phyloP scores from a whole-genome alignment of 1,140 invertebrate species.

The Nilaparvata lugens region DNA sequence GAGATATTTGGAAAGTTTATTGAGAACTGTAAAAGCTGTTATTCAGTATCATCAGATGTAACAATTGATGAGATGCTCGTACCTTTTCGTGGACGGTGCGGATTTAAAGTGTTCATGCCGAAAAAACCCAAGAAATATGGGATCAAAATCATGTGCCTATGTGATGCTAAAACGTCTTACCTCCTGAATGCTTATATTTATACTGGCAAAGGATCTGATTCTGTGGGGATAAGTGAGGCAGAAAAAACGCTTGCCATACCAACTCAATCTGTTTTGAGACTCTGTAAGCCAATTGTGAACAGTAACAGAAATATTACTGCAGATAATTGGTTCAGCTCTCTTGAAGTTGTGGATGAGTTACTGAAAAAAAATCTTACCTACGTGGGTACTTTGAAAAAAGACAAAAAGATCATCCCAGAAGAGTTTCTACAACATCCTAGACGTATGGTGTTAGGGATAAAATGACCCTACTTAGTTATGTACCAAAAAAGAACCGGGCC shows the following conservation, averaged over 20 bases:
- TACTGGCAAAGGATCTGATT: constrained; percentile 2
- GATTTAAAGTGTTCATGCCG: constrained; percentile 37
- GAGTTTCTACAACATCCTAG: constrained; percentile 19
- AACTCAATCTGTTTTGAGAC: background rate
- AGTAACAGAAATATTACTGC: constrained; percentile 27
- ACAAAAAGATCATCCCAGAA: constrained; percentile 35
- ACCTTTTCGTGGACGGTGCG: constrained; percentile 32
- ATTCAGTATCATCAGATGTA: background rate
- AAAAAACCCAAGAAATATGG: constrained; percentile 39
- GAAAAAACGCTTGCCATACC: background rate
- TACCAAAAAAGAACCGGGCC: constrained; percentile 26
- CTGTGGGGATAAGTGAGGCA: background rate
- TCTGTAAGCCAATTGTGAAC: background rate
- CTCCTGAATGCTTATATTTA: constrained; percentile 28
- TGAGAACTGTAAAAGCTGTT: background rate
- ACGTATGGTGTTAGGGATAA: constrained; percentile 9
- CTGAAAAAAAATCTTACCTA: constrained; percentile 28
- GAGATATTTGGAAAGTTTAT: background rate
- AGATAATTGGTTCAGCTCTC: constrained; percentile 36
- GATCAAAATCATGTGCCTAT: constrained; percentile 15
- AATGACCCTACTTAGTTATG: constrained; percentile 25
- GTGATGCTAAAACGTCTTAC: constrained; percentile 23
- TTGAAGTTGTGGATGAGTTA: constrained; percentile 30
- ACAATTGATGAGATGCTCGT: background rate
- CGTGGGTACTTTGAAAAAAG: constrained; percentile 38